Evolutionary conservation across 2,797 vertebrate genomes (phyloP).

Genomic region (Acridotheres tristis): DNA sequence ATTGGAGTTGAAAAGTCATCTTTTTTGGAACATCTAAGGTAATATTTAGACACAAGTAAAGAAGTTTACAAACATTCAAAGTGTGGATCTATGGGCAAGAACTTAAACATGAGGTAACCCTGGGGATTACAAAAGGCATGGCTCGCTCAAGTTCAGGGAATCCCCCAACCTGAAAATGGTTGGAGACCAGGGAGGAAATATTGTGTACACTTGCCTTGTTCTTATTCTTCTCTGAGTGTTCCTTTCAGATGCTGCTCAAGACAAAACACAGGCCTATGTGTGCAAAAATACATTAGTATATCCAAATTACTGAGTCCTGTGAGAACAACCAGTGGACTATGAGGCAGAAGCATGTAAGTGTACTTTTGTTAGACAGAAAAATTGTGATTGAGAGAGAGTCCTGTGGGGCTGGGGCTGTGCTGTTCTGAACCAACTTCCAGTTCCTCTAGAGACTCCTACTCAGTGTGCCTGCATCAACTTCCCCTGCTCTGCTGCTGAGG

Average conservation of each 20-base stretch:
- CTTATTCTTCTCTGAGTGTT: background rate
- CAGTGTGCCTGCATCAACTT: background rate
- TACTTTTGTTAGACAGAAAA: background rate
- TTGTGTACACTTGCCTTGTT: background rate
- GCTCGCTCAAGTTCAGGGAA: background rate
- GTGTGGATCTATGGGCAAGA: background rate
- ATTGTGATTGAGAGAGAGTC: background rate
- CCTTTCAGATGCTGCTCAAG: background rate
- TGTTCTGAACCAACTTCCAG: background rate
- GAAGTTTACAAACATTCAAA: background rate
- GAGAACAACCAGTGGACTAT: background rate
- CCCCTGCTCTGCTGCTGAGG: rapidly evolving
- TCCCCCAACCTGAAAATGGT: background rate
- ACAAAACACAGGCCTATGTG: background rate
- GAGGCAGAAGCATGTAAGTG: rapidly evolving
- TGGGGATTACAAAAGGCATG: background rate
- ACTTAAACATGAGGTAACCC: background rate
- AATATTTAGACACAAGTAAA: background rate
- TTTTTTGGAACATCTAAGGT: background rate
- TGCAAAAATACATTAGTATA: background rate
- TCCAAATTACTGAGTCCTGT: background rate
- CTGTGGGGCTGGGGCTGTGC: background rate
- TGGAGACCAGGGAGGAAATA: background rate
- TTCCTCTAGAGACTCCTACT: background rate
- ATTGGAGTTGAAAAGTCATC: background rate